A percentile compares a stretch with the other conserved stretches of the same genome.
Conservation (phyloP, 2,113 vertebrate genomes). For the Sceloporus tristichus region DNA sequence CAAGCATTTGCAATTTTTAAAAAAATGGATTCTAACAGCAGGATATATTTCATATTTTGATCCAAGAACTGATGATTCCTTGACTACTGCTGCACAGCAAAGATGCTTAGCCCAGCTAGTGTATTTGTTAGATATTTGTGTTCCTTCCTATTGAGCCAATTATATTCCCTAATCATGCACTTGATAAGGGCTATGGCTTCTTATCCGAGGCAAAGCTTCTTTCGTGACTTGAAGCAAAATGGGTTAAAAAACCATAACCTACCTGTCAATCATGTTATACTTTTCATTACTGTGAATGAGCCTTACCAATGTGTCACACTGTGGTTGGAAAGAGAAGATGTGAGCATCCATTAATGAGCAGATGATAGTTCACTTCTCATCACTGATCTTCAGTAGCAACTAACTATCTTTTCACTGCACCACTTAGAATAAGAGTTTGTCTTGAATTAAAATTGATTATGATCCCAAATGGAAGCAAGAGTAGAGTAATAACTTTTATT, state of each 20-base stretch:
- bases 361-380: background rate
- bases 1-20: no score
- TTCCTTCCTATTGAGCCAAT: background rate
- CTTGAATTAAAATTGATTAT: background rate
- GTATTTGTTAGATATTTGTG: background rate
- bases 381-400: background rate
- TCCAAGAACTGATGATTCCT: background rate
- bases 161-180: background rate
- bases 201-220: slow-evolving; percentile 2
- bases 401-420: background rate
- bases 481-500: background rate
- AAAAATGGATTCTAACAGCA: no score
- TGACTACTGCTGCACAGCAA: background rate
- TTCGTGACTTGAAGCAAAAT: background rate
- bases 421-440: background rate
- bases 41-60: background rate
- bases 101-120: background rate
- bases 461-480: background rate
- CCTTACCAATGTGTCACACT: background rate
- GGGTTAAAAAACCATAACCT: background rate
- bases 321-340: background rate
- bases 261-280: slow-evolving; percentile 3
- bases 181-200: slow-evolving; percentile 4
- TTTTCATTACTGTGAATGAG: background rate
- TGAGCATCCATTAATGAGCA: background rate